Evolutionary conservation across 2,888 invertebrate genomes (phyloP), one percentile per base, ranked within the genome.

Genomic region (Dichetophora obliterata): DNA sequence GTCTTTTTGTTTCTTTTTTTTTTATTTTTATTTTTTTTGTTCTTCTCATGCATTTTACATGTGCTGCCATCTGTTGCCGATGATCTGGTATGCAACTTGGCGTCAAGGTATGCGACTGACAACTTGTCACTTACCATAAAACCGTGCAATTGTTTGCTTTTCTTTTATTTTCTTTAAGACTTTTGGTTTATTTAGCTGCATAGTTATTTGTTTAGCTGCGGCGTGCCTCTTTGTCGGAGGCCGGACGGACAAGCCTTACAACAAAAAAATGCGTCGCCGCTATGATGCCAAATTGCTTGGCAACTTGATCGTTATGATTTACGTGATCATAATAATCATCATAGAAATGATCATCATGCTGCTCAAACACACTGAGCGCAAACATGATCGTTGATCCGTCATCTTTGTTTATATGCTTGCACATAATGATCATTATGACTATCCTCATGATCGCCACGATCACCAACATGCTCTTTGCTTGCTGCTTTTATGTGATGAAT

Each of bases 31-130:
- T 11, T 9, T 14, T 43, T 43, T 14, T 43, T 43, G 5, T 43
- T 43, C 11, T 11, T 9, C 43, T 9, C 43, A 22, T 54, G 52
- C 66, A 65, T 66, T 54, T 74, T 65, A 34, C 74, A 54, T 74
- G 74, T 74, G 74, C 74, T 74, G 74, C 74, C 74, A 74, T 74
- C 74, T 74, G 74, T 74, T 74, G 74, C 57, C 24, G 74, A 66
- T 74, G 74, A 54, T 74, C 66, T 66, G 74, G 66, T 74, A 74
- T 65, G 74, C 52, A 31, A 52, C 74, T 66, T 74, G 74, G 66
- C 74, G 66, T 65, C 66, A 74, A 74, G 74, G 52, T 74, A 66
- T 74, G 74, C 65, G 66, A 65, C 66, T 37, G 66, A 54, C 65
- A 68, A 61, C 72, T 54, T 72, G 72, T 72, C 72, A 72, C 37